Base-by-base conservation (phyloP, 2,888 invertebrate species). In the Mycogona germanica region DNA sequence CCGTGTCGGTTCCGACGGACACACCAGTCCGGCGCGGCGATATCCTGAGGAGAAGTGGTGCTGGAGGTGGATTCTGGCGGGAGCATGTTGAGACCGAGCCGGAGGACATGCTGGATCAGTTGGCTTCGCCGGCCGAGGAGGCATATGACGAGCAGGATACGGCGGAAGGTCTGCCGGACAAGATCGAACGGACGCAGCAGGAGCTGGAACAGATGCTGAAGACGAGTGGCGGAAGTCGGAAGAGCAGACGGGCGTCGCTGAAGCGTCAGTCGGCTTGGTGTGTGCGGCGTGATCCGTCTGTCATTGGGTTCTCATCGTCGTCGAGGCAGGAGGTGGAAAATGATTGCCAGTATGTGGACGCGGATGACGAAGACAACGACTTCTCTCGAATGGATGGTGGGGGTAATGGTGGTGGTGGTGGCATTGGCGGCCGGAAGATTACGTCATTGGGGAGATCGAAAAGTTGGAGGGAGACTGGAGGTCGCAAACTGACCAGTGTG, bases 51-150 rank as follows among this genome's bases (percentile, higher is more conserved):
- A 51, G 29, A 21, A 42, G 42, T 17, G 51, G 40, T 19, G 40
- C 26, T 42, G 42, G 29, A 21, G 51, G 42, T 17, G 51, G 40
- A 21, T 51, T 37, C 51, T 51, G 51, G 51, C 26, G 51, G 21
- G 51, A 42, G 17, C 51, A 51, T 26, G 41, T 51, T 28, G 51
- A 51, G n/a, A 42, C 26, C 19, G 21, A 30, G 28, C 12, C 19
- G 23, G 41, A 41, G 17, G 19, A 40, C 6, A 41, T n/a, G n/a
- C n/a, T n/a, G n/a, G n/a, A n/a, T n/a, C n/a, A n/a, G n/a, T n/a
- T n/a, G n/a, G n/a, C n/a, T n/a, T n/a, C n/a, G n/a, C n/a, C n/a
- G n/a, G n/a, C n/a, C n/a, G n/a, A n/a, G n/a, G n/a, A n/a, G n/a
- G n/a, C n/a, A n/a, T n/a, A n/a, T n/a, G n/a, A n/a, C n/a, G n/a